Base-by-base conservation (phyloP, 1,140 invertebrate genomes). In the Homalodisca vitripennis region DNA sequence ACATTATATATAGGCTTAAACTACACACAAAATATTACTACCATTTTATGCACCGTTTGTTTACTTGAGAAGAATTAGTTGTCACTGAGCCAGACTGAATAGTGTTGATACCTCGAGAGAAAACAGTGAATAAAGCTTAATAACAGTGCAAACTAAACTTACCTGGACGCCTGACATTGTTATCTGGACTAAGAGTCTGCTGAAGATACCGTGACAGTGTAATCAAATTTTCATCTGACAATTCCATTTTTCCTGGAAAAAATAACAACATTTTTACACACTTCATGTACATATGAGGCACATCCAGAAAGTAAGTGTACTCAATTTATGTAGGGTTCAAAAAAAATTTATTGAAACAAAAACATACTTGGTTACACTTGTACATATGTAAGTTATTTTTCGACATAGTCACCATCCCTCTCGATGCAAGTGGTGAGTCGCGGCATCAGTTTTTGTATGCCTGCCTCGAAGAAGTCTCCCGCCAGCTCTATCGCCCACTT, bases 101-200 rank as follows among this genome's bases (percentile, higher is more conserved):
- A 22, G 20, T 66, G 0, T 10, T 32, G 2, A 57, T 30, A 63
- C 65, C 6, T 34, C 1, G 1, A 17, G 29, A 1, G 22, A 10
- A 20, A 14, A 3, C n/a, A 48, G 20, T 24, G 3, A n/a, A 2
- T 32, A 57, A 20, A 32, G 10, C 12, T 0, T 1, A 2, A 57
- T 24, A 24, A 57, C 20, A 1, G 13, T 14, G 20, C 24, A 53
- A 6, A 68, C 48, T 26, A 24, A 64, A 84, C 81, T 83, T 84
- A 96, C 94, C 94, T 80, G 92, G 89, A 80, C 90, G 85, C 73
- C 96, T 82, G 51, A 94, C 82, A 78, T 86, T 86, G 20, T 87
- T 82, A 80, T 97, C 92, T 13, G 92, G 89, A 75, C 86, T 94
- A n/a, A 98, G 82, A 13, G 95, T 98, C 79, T 94, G 89, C 73